Evolutionary conservation across 1,140 invertebrate species (phyloP), one percentile per base, ranked within the genome.

Genomic region (Drosophila lacertosa): DNA sequence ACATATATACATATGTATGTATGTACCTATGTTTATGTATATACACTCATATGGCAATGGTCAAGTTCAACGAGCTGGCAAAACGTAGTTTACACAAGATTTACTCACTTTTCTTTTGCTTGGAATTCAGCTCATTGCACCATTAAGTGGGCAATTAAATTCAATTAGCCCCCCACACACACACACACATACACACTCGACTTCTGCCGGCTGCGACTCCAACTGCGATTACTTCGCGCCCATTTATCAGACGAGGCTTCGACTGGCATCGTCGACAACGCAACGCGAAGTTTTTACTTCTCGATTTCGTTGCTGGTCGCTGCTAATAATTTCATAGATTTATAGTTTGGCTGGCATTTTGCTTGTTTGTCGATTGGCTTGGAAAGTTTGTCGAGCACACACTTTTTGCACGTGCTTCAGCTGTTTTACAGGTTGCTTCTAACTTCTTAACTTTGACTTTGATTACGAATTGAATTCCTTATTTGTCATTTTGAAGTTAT

Each of bases 71-170:
- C 44, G 53, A 7, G 42, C 26, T 24, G 15, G 18, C 9, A 48
- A 37, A 37, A 47, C 22, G 29, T 5, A 42, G 53, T 42, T 40
- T 53, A 39, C 45, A n/a, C 22, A 50, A 51, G 35, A 58, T 53
- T 75, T 48, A 51, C 42, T 60, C 16, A 26, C 67, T 60, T 57
- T 57, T 20, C 29, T 22, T 66, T 57, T 32, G 42, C 50, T 53
- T 70, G 68, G 50, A 63, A 63, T 45, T 48, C 50, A 70, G 76
- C 72, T 76, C 65, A 77, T 63, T 83, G 76, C 70, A 64, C 81
- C 68, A 74, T 86, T 77, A 81, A 86, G 73, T 74, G 68, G 71
- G 45, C 82, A 84, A 86, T 84, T 86, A 88, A 81, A 86, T 84
- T 77, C 82, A 86, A 84, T 84, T 84, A 88, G 62, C 60, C 57